Percentiles rank a stretch among this genome's conserved stretches.
Conservation (phyloP, 1,140 invertebrate genomes). For the Gonatopus flavifemur region DNA sequence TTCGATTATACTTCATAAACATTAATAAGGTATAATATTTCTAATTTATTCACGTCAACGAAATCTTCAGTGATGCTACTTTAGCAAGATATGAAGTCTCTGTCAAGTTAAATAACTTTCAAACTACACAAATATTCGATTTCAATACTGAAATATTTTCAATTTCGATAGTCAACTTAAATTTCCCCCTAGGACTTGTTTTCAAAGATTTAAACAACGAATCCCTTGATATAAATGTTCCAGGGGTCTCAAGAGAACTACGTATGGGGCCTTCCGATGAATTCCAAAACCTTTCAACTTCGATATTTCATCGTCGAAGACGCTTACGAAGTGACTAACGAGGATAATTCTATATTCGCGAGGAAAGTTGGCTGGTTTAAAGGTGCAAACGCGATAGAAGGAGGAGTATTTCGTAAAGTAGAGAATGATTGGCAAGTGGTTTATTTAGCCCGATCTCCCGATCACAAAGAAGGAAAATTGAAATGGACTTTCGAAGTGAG, state of each 20-base stretch:
- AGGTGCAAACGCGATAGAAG: slow-evolving; percentile 62
- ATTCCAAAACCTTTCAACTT: slow-evolving; percentile 54
- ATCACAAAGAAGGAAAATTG: slow-evolving; percentile 29
- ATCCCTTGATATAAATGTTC: too few relatives aligned
- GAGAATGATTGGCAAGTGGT: slow-evolving; percentile 92
- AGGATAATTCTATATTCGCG: slow-evolving; percentile 29
- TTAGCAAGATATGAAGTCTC: too few relatives aligned
- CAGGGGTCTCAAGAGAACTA: slow-evolving; percentile 21
- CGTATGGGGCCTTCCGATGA: slow-evolving; percentile 39
- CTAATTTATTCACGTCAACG: too few relatives aligned
- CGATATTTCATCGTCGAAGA: slow-evolving; percentile 61
- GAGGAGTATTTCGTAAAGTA: slow-evolving; percentile 76
- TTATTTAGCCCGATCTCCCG: slow-evolving; percentile 72
- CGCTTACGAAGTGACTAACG: slow-evolving; percentile 52
- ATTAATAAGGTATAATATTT: too few relatives aligned
- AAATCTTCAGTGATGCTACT: too few relatives aligned
- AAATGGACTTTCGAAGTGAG: slow-evolving; percentile 42
- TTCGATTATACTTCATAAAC: too few relatives aligned
- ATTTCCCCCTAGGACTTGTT: too few relatives aligned
- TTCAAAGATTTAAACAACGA: too few relatives aligned
- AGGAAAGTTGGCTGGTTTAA: slow-evolving; percentile 65
- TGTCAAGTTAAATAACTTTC: too few relatives aligned
- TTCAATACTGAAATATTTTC: too few relatives aligned
- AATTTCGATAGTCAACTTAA: too few relatives aligned
- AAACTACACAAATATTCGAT: too few relatives aligned